Percentiles rank a stretch among this genome's conserved stretches.
Conservation (phyloP, 2,797 vertebrate genomes). For the Neostethus bicornis region DNA sequence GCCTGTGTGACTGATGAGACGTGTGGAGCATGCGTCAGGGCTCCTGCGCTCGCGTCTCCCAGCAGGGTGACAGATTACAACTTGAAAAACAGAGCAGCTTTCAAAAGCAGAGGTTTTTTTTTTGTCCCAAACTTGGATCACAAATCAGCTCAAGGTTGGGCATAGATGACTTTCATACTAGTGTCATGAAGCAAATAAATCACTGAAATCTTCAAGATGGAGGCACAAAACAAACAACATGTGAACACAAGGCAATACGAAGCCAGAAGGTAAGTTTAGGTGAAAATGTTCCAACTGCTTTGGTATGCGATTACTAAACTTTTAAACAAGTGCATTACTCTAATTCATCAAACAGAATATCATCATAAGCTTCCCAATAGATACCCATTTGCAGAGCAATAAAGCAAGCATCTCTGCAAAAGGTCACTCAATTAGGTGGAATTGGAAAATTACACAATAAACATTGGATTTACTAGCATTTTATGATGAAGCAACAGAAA, state of each 20-base stretch:
- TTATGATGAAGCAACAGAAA: too few relatives aligned
- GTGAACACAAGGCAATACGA: constrained; percentile 19
- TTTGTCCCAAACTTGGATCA: constrained; percentile 59
- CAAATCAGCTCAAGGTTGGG: constrained; percentile 66
- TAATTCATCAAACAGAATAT: too few relatives aligned
- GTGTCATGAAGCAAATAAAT: constrained; percentile 54
- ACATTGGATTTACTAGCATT: too few relatives aligned
- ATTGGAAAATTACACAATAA: too few relatives aligned
- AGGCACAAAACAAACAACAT: constrained; percentile 24
- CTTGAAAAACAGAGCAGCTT: constrained; percentile 44
- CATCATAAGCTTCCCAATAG: too few relatives aligned
- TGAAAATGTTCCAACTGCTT: not conserved
- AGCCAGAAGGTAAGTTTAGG: constrained; percentile 18
- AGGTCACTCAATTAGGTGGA: too few relatives aligned
- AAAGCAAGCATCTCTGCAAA: too few relatives aligned
- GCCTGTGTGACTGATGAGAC: constrained; percentile 50
- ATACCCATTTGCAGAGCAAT: too few relatives aligned
- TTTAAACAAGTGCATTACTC: too few relatives aligned
- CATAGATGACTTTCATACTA: constrained; percentile 24
- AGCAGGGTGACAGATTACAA: constrained; percentile 46
- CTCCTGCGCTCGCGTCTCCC: constrained; percentile 7
- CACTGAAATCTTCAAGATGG: constrained; percentile 25
- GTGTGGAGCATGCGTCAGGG: constrained; percentile 26
- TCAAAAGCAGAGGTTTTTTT: constrained; percentile 42
- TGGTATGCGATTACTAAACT: not conserved